These are phyloP conservation scores for Crotalus helleri DNA, from an alignment of 2,113 vertebrate genomes.

Conservation along the genomic window DNA sequence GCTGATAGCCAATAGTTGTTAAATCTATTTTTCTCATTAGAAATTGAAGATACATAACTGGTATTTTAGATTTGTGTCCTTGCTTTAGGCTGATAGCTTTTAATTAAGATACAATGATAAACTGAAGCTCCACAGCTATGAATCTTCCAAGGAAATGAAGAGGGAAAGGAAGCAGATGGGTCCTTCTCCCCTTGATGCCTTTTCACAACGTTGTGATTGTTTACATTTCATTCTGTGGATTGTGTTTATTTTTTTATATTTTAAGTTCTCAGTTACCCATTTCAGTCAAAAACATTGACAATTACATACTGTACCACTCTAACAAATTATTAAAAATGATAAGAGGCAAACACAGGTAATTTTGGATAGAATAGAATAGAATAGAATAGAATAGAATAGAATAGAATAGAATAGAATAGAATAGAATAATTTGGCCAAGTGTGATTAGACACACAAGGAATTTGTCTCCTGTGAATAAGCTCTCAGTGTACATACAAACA, in stretches of 20 bases:
- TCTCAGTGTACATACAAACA: no score
- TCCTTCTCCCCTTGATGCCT: neutral
- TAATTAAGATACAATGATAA: neutral
- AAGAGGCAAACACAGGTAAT: constrained; percentile 24
- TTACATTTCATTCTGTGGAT: neutral
- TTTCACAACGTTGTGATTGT: neutral
- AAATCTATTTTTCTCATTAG: neutral
- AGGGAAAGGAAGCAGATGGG: neutral
- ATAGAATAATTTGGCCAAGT: no score
- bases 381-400: neutral
- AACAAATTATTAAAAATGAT: neutral
- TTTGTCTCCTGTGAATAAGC: no score
- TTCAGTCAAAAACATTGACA: constrained; percentile 3
- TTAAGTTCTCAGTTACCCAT: constrained; percentile 13
- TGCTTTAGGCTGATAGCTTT: neutral
- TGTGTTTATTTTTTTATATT: constrained; percentile 24
- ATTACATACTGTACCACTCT: neutral
- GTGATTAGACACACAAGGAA: no score
- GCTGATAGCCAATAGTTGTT: neutral
- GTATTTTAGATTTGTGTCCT: neutral
- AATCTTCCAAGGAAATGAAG: constrained; percentile 23
- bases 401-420: neutral
- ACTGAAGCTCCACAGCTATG: constrained; percentile 1
- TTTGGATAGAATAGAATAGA: neutral
- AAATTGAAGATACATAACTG: neutral